These are phyloP conservation scores for Alentia gelatinosa DNA, from an alignment of 2,888 invertebrate genomes.

Conservation along the genomic window DNA sequence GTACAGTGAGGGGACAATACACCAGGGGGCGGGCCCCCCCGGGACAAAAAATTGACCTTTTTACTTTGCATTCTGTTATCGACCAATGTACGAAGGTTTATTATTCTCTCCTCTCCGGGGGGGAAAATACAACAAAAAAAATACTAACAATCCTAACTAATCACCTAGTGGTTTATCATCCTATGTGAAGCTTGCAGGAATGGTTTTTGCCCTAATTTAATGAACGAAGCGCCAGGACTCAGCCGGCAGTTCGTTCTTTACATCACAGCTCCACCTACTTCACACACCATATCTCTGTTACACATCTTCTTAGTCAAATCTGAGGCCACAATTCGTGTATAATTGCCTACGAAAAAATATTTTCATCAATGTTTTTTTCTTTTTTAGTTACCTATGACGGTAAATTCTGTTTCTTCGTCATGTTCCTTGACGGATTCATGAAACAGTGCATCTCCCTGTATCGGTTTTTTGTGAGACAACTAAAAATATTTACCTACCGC, in stretches of 20 bases:
- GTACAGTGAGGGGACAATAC: not conserved
- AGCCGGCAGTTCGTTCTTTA: not conserved
- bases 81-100: not conserved
- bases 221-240: not conserved
- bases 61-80: too few species aligned
- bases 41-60: not conserved
- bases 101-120: not conserved
- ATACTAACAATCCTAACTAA: not conserved
- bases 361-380: too few species aligned
- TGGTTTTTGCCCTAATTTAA: not conserved
- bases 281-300: too few species aligned
- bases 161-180: not conserved
- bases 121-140: not conserved
- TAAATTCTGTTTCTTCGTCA: not conserved
- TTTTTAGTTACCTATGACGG: not conserved
- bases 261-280: not conserved
- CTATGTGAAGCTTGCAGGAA: not conserved
- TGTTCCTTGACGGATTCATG: too few species aligned
- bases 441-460: not conserved
- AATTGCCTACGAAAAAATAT: conserved; percentile 1
- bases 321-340: not conserved
- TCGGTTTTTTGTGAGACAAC: not conserved
- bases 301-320: not conserved
- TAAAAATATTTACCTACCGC: not conserved
- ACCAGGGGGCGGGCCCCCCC: not conserved